phyloP scores from a whole-genome alignment of 2,888 invertebrate genomes.

The Cephus sareptanus region DNA sequence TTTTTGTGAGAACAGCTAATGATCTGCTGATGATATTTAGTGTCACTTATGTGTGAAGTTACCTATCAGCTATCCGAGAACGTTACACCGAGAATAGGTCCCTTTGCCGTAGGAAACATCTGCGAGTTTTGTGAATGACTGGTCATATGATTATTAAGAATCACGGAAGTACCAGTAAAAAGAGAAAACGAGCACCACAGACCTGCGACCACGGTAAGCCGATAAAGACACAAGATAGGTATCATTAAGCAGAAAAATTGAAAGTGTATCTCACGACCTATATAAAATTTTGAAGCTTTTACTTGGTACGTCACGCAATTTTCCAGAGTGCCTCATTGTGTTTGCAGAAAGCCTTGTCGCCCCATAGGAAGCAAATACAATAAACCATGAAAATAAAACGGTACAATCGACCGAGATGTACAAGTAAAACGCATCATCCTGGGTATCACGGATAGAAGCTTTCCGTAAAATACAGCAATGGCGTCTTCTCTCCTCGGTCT shows the following conservation, averaged over 20 bases:
- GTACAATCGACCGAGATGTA: not conserved
- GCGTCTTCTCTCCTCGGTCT: not conserved
- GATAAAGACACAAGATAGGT: not conserved
- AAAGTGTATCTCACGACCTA: not conserved
- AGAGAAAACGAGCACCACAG: not conserved
- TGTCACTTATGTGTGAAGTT: constrained; percentile 25
- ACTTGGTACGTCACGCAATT: not conserved
- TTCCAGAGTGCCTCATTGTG: not conserved
- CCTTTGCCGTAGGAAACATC: constrained; percentile 15
- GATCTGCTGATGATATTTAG: constrained; percentile 34
- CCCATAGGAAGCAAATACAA: not conserved
- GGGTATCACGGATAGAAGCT: not conserved
- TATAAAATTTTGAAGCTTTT: not conserved
- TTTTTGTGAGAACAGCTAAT: constrained; percentile 23
- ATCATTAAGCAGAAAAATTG: not conserved
- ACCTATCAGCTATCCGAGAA: constrained; percentile 11
- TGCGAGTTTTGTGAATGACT: constrained; percentile 23
- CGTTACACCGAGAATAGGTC: constrained; percentile 15
- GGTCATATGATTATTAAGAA: constrained; percentile 29
- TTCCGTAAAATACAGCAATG: not conserved
- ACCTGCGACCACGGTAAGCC: not conserved
- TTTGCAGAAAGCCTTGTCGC: not conserved
- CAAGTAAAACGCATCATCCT: not conserved
- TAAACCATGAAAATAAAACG: not conserved
- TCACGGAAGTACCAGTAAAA: not conserved